Evolutionary conservation across 2,888 invertebrate genomes (phyloP), one percentile per base, ranked within the genome.

Genomic region (Diarsia dahlii): DNA sequence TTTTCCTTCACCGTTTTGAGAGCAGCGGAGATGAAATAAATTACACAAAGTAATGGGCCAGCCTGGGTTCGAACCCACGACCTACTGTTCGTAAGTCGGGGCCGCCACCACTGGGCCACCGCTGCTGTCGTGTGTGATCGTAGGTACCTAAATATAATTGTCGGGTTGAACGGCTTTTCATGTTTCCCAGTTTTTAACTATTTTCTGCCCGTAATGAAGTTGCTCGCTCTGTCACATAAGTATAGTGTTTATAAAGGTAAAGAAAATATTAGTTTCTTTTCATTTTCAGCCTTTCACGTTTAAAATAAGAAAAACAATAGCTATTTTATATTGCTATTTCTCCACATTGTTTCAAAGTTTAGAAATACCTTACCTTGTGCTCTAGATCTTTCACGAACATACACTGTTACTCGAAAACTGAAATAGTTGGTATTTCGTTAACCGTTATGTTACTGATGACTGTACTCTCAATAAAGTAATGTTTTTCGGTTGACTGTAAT

Each of bases 261-360:
- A 54, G 13, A n/a, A 5, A 2, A 52, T 34, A 18, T 48, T 23
- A 50, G 13, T 15, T 20, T 45, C 8, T 18, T 18, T 34, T 8
- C 8, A 48, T 68, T 78, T 45, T 6, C 28, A 39, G 13, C 8
- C 0, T 76, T 74, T 48, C 48, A 66, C n/a, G 39, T 71, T 82
- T 54, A 39, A 71, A 80, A 82, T 72, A 78, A 58, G 18, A 34
- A 20, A 66, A 71, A 71, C 54, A 71, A 81, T 65, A 67, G 28
- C 65, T 63, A 60, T 76, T 76, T 76, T 81, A 46, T 81, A 71
- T 6, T 58, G 63, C 56, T 50, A 46, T 82, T 82, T 67, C 78
- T 58, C 46, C 50, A 60, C 15, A 34, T 54, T 64, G 39, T 71
- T 82, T 56, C 34, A 78, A 81, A 78, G 54, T 58, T 66, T 63